Base-by-base conservation (phyloP, 2,113 vertebrate species). In the Brachionichthys hirsutus region DNA sequence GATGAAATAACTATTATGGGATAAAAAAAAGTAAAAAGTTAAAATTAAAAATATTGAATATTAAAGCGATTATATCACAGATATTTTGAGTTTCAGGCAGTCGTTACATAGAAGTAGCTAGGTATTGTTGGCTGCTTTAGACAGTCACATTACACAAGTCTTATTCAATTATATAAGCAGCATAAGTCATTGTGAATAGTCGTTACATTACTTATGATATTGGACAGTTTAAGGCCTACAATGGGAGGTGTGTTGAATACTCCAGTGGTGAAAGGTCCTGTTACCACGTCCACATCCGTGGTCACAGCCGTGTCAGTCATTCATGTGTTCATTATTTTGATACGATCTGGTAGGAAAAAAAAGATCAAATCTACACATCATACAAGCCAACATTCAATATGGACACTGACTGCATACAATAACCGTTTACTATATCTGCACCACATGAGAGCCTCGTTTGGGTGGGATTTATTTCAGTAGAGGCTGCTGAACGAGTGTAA, bases 321-420 rank as follows among this genome's bases (percentile, higher is more conserved):
- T 90, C 75, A 88, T 42, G 20, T 87, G 77, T 42, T 89, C 87
- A 80, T 83, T 64, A 78, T 88, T 88, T 87, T 89, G 85, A 90
- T 80, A 43, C 74, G 87, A 89, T 87, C 91, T 92, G 77, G 6
- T 17, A 58, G 57, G n/a, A 49, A 43, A n/a, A 10, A 48, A 44
- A 49, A 40, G 9, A 69, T 0, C 9, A 7, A 42, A 42, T 6
- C 13, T 42, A 15, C 14, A 10, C 3, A 46, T 10, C 17, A 11
- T 46, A 62, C 17, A 56, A 6, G 24, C 8, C 24, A 7, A 48
- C 2, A 9, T 54, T 18, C 1, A 59, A 20, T 19, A 3, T 10
- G 12, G 10, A 62, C 9, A 36, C 1, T 6, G 8, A 30, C 5
- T 6, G 24, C 24, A 30, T 9, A 38, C 0, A 1, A 18, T 18